These are phyloP conservation scores for Forficula auricularia DNA, from an alignment of 1,140 invertebrate genomes.

Conservation along the genomic window DNA sequence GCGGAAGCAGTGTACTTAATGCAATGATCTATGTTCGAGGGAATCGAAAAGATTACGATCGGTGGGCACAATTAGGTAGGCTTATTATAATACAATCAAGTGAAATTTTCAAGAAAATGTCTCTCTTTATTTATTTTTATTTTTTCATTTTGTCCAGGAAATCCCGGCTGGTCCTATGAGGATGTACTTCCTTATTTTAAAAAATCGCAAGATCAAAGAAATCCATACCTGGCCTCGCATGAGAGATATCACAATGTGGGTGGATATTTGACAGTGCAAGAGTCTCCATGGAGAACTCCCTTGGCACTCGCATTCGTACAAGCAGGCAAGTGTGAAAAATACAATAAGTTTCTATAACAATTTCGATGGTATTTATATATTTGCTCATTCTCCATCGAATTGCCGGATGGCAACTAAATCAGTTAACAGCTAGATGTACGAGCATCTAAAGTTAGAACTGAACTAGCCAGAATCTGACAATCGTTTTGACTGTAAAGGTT, in stretches of 20 bases:
- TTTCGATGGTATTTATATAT: too few species aligned
- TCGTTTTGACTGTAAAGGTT: too few species aligned
- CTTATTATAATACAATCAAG: constrained; percentile 1
- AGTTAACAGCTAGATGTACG: too few species aligned
- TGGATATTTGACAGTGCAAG: constrained; percentile 69
- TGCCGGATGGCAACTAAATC: too few species aligned
- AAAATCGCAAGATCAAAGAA: constrained; percentile 74
- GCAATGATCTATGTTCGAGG: constrained; percentile 80
- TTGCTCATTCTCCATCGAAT: too few species aligned
- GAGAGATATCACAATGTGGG: constrained; percentile 48
- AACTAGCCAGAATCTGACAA: too few species aligned
- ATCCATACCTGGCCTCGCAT: constrained; percentile 44
- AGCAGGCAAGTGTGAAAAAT: too few species aligned
- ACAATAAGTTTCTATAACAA: too few species aligned
- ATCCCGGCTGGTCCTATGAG: constrained; percentile 76
- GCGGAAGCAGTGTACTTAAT: constrained; percentile 68
- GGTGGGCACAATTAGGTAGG: constrained; percentile 47
- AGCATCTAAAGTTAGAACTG: too few species aligned
- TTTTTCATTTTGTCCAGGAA: constrained; percentile 39
- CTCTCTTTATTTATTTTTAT: too few species aligned
- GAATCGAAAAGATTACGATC: constrained; percentile 67
- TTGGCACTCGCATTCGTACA: constrained; percentile 63
- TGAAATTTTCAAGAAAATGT: background rate
- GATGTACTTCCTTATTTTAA: constrained; percentile 74
- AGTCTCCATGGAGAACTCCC: constrained; percentile 61